A percentile compares a stretch with the other conserved stretches of the same genome.
Evolutionary conservation across 2,888 invertebrate genomes (phyloP).

Genomic region (Tholera decimalis): DNA sequence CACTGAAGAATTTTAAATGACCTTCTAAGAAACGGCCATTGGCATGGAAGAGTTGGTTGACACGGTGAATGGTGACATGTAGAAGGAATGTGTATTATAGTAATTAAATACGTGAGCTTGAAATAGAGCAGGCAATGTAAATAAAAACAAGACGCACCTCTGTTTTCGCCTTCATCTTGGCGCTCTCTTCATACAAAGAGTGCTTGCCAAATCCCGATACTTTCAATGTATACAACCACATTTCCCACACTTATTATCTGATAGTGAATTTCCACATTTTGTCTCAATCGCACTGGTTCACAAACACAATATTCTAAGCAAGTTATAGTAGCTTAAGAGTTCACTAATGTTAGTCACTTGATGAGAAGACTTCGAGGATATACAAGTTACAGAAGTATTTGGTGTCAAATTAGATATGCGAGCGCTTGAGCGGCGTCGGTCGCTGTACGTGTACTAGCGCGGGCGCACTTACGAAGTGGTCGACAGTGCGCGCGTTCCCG

Average conservation of each 20-base stretch:
- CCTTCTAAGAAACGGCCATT: not conserved
- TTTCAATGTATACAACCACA: constrained; percentile 73
- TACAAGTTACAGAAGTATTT: constrained; percentile 32
- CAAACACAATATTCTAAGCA: constrained; percentile 34
- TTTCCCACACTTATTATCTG: constrained; percentile 65
- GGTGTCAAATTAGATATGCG: constrained; percentile 51
- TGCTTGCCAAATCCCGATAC: constrained; percentile 75
- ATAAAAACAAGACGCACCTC: constrained; percentile 80
- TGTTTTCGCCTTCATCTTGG: constrained; percentile 79
- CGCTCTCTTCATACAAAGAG: constrained; percentile 70
- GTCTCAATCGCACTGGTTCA: constrained; percentile 51
- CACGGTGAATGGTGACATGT: constrained; percentile 6
- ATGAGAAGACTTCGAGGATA: constrained; percentile 9
- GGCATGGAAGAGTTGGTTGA: constrained; percentile 2
- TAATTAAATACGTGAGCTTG: constrained; percentile 18
- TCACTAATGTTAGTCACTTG: constrained; percentile 45
- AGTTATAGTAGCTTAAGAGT: constrained; percentile 13
- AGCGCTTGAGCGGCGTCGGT: constrained; percentile 61
- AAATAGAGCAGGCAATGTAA: constrained; percentile 61
- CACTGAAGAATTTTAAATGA: constrained; percentile 1
- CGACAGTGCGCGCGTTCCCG: constrained; percentile 70
- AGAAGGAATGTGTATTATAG: not conserved
- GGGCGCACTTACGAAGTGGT: constrained; percentile 71
- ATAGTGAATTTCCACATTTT: constrained; percentile 46
- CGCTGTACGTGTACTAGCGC: constrained; percentile 72